These are phyloP conservation scores for Chondrosia reniformis DNA, from an alignment of 37 sponge, comb jelly and placozoan genomes.

Conservation along the genomic window DNA sequence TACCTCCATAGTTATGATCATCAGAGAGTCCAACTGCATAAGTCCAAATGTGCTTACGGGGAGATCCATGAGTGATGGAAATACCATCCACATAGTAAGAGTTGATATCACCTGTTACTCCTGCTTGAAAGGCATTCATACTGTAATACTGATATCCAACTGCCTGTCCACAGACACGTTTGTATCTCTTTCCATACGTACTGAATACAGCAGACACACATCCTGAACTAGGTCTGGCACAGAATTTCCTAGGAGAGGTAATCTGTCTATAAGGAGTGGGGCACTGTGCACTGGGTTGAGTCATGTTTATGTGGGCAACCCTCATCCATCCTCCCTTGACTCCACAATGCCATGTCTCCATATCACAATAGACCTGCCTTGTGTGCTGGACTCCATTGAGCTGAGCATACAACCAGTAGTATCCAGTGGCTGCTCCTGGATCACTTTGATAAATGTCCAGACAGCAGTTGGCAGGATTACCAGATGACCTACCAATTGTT, in stretches of 20 bases:
- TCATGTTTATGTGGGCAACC: constrained; percentile 17
- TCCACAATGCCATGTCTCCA: background rate
- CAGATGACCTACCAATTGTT: background rate
- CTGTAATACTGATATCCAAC: constrained; percentile 2
- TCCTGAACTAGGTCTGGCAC: background rate
- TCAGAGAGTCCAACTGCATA: constrained; percentile 11
- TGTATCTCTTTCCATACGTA: constrained; percentile 5
- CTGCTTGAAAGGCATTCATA: background rate
- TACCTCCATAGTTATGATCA: background rate
- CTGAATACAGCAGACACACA: background rate
- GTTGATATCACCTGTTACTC: too few species aligned
- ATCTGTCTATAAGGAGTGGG: background rate
- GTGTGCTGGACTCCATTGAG: background rate
- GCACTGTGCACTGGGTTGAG: background rate
- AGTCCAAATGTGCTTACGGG: constrained; percentile 9
- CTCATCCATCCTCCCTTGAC: constrained; percentile 26
- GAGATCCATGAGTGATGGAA: constrained; percentile 18
- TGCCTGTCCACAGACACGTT: constrained; percentile 13
- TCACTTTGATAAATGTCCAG: background rate
- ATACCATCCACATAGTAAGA: constrained; percentile 20
- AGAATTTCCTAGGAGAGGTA: background rate
- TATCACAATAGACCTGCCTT: background rate
- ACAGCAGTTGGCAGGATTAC: constrained; percentile 1
- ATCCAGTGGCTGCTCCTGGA: background rate
- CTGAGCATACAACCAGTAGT: background rate